Evolutionary conservation across 2,888 invertebrate species (phyloP).

Genomic region (Cheiracanthium punctorium): DNA sequence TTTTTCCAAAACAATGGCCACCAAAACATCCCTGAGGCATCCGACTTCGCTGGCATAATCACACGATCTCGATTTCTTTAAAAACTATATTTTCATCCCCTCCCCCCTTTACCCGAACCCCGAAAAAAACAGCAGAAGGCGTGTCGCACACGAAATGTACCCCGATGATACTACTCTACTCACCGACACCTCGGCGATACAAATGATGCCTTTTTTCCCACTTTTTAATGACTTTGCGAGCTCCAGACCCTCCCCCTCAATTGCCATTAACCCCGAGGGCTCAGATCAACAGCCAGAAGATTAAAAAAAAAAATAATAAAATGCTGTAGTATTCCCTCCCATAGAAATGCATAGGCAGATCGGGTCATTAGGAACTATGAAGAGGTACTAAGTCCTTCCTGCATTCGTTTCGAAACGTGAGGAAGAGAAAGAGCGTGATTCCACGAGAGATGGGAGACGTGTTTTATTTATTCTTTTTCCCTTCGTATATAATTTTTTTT

Average conservation of each 20-base stretch:
- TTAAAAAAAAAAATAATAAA: not conserved
- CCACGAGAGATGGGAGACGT: not conserved
- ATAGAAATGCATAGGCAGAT: slow-evolving; percentile 16
- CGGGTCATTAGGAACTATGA: slow-evolving; percentile 42
- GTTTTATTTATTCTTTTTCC: slow-evolving; percentile 2
- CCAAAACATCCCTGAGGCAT: not conserved
- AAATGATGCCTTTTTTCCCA: slow-evolving; percentile 34
- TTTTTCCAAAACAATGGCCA: not conserved
- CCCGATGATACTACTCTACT: no score
- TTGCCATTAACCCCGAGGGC: slow-evolving; percentile 57
- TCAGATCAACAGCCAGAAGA: slow-evolving; percentile 10
- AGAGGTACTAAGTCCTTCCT: slow-evolving; percentile 17
- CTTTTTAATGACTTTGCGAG: slow-evolving; percentile 57
- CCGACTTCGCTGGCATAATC: not conserved
- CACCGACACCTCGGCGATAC: slow-evolving; percentile 55
- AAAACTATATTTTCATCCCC: not conserved
- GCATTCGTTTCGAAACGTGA: slow-evolving; percentile 32
- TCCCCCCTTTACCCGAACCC: not conserved
- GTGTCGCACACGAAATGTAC: not conserved
- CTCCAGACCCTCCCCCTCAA: slow-evolving; percentile 52
- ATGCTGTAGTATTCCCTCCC: slow-evolving; percentile 6
- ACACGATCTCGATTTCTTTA: not conserved
- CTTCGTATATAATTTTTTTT: no score
- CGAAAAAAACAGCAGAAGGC: slow-evolving; percentile 7
- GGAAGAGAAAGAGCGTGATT: slow-evolving; percentile 15